Base-by-base conservation (phyloP, 1,140 invertebrate genomes). In the Caenorhabditis briggsae region DNA sequence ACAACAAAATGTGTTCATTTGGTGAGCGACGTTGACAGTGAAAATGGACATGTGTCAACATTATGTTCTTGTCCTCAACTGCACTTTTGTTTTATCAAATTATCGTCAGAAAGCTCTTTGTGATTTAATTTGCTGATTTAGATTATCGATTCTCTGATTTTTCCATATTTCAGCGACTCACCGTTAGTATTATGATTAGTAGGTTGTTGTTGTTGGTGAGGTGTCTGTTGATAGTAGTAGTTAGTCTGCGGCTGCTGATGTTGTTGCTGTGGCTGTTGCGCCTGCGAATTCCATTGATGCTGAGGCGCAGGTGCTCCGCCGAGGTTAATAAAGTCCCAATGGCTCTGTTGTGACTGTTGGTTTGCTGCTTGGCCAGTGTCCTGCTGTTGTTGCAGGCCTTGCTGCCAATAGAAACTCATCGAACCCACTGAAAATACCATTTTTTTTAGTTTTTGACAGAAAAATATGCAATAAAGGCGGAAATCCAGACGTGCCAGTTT, bases 291-390 rank as follows among this genome's bases (percentile, higher is more conserved):
- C 70, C 70, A 78, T 14, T 78, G 70, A 78, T 50, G 20, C 50
- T 78, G 70, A 50, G 70, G 70, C 46, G 70, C 70, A 46, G 70
- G 70, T 23, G 70, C 70, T 78, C 70, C 70, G 5, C 70, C 70
- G 46, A 78, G 70, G 70, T 78, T 78, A 23, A 78, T 78, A 53
- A 78, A 78, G 16, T 78, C 70, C 70, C 70, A 78, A 50, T 48
- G 70, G 48, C 70, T 46, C 41, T 78, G 70, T 50, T 78, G 70
- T 50, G 64, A 6, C 18, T 20, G 64, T 33, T 64, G 61, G 11
- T 78, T 46, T 50, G 46, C 7, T 8, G 43, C 11, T 78, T 78
- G 70, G n/a, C 70, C 70, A 11, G 70, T 48, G 46, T 78, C 70
- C 33, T 78, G 65, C n/a, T 70, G 65, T 11, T 70, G 65, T n/a